Percentiles rank a stretch among this genome's conserved stretches.
phyloP scores from a whole-genome alignment of 2,888 invertebrate genomes.

The Brachyptera putata region DNA sequence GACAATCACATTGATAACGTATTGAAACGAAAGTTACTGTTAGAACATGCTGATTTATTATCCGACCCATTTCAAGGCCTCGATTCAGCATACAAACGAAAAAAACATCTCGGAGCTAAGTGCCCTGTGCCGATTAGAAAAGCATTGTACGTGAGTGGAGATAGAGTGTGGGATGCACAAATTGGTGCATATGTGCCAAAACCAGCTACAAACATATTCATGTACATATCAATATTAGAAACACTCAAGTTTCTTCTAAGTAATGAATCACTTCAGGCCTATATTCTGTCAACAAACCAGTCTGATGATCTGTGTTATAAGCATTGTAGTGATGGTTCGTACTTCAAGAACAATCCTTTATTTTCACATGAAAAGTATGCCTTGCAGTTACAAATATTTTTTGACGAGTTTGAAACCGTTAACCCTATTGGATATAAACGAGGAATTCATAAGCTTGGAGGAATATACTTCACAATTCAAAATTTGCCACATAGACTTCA shows the following conservation, averaged over 20 bases:
- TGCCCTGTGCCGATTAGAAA: neutral
- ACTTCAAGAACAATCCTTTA: neutral
- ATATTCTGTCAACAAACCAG: neutral
- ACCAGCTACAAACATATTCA: conserved; percentile 15
- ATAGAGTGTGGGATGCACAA: neutral
- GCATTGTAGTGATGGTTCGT: no score
- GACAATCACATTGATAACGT: no score
- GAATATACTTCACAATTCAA: neutral
- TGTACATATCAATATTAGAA: conserved; percentile 26
- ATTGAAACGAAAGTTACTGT: no score
- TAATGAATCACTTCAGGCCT: neutral
- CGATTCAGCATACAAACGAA: neutral
- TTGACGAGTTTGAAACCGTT: conserved; percentile 31
- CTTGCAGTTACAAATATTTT: conserved; percentile 26
- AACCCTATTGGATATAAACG: conserved; percentile 32
- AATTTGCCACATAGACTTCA: conserved; percentile 27
- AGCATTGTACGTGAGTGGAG: neutral
- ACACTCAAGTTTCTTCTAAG: conserved; percentile 17
- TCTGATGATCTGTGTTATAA: no score
- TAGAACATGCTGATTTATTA: neutral
- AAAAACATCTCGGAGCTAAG: neutral
- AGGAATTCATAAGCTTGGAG: neutral
- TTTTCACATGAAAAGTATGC: conserved; percentile 8
- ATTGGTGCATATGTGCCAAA: neutral
- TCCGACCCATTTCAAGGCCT: neutral